A percentile compares a stretch with the other conserved stretches of the same genome.
These are phyloP conservation scores for Cavia aperea DNA, from an alignment of 2,113 vertebrate genomes.

Conservation along the genomic window DNA sequence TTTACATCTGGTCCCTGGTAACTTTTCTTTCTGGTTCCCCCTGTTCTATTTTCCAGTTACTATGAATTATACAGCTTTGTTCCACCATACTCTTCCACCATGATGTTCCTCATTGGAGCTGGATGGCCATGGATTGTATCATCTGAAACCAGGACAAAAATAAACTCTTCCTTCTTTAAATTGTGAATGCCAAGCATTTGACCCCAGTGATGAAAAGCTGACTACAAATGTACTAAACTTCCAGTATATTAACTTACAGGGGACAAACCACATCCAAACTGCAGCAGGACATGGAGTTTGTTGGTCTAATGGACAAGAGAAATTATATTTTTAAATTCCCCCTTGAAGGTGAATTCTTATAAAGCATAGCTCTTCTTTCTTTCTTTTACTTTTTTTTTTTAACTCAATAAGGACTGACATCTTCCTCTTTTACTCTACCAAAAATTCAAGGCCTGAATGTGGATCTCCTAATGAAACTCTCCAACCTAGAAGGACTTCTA, in stretches of 20 bases:
- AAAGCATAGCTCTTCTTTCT: not conserved
- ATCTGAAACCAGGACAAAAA: not conserved
- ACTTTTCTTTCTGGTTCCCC: not conserved
- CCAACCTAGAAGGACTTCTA: not conserved
- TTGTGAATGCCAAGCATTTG: not conserved
- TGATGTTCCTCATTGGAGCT: not conserved
- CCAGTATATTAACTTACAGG: not conserved
- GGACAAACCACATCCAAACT: not conserved
- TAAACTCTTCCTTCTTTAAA: not conserved
- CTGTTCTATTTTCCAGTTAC: not conserved
- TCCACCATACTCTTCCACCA: not conserved
- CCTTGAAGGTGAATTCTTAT: not conserved
- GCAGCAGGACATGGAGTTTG: not conserved
- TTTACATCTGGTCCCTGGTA: not conserved
- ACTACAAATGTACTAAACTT: not conserved
- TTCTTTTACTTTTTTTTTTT: not conserved
- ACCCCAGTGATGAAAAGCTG: not conserved
- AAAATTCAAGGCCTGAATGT: not conserved
- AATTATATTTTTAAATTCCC: not conserved
- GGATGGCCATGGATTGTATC: not conserved
- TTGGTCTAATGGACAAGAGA: not conserved
- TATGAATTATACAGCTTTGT: not conserved
- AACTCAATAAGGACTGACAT: not conserved
- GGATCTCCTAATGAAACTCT: not conserved
- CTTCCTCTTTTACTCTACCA: not conserved